A percentile compares a stretch with the other conserved stretches of the same genome.
These are phyloP conservation scores for Harpegnathos saltator DNA, from an alignment of 1,140 invertebrate species.

Conservation along the genomic window DNA sequence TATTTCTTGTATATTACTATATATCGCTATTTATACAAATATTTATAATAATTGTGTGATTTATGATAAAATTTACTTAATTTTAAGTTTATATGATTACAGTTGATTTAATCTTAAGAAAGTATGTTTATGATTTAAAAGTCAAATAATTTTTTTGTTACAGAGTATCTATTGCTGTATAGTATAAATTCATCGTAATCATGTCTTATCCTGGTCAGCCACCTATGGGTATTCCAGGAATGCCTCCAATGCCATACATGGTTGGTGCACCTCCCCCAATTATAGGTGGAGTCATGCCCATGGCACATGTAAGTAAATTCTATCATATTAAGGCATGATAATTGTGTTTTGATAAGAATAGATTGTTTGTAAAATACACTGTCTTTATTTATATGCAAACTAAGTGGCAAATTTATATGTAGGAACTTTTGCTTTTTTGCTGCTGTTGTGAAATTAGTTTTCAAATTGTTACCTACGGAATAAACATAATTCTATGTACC, in stretches of 20 bases:
- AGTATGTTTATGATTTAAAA: neutral
- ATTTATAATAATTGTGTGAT: neutral
- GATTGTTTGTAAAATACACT: neutral
- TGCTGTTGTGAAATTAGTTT: conserved; percentile 13
- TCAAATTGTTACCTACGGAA: neutral
- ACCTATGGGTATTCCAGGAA: conserved; percentile 84
- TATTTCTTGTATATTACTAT: too few relatives aligned
- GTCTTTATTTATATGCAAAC: conserved; percentile 24
- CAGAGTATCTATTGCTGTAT: conserved; percentile 50
- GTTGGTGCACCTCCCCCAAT: conserved; percentile 85
- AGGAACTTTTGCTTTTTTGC: conserved; percentile 24
- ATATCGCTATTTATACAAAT: neutral
- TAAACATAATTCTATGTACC: neutral
- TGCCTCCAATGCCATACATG: conserved; percentile 86
- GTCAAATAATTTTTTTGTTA: conserved; percentile 30
- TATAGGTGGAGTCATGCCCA: conserved; percentile 85
- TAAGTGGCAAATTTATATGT: conserved; percentile 1
- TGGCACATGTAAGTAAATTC: conserved; percentile 83
- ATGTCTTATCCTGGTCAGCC: conserved; percentile 86
- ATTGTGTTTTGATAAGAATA: neutral
- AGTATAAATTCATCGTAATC: conserved; percentile 46
- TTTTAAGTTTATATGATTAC: too few relatives aligned
- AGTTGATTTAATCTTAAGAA: too few relatives aligned
- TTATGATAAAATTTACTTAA: neutral
- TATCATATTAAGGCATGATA: conserved; percentile 22